Conservation (phyloP, 2,797 vertebrate genomes). For the Pseudopleuronectes americanus region DNA sequence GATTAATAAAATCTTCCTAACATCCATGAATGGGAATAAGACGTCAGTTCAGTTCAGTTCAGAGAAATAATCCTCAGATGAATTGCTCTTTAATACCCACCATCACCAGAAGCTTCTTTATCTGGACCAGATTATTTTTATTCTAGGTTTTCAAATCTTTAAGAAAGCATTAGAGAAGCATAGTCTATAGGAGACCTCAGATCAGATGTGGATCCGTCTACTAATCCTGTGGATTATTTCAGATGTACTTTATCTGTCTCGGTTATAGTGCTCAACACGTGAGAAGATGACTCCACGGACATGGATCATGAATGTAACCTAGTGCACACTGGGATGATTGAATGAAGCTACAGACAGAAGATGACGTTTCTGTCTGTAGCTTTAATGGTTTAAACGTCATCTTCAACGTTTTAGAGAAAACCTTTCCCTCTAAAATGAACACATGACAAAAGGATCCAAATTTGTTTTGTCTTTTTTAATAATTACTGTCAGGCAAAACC, state of each 20-base stretch:
- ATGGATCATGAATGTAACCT: not conserved
- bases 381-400: no score
- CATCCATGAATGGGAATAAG: no score
- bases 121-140: constrained; percentile 39
- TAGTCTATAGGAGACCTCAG: constrained; percentile 30
- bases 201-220: constrained; percentile 35
- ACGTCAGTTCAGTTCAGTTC: not conserved
- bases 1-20: constrained; percentile 4
- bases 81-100: constrained; percentile 27
- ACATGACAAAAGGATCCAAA: not conserved
- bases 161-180: constrained; percentile 37
- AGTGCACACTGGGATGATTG: not conserved
- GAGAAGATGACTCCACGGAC: not conserved
- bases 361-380: no score
- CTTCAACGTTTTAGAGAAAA: not conserved
- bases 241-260: constrained; percentile 16
- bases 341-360: not conserved
- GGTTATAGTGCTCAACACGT: constrained; percentile 1
- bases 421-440: not conserved
- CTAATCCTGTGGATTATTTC: constrained; percentile 55
- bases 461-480: constrained; percentile 81
- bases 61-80: constrained; percentile 16
- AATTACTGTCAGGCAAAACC: constrained; percentile 84
- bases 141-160: constrained; percentile 36
- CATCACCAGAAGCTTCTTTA: constrained; percentile 26